Conservation (phyloP, 2,888 invertebrate genomes). For the Cheilosia impressa region DNA sequence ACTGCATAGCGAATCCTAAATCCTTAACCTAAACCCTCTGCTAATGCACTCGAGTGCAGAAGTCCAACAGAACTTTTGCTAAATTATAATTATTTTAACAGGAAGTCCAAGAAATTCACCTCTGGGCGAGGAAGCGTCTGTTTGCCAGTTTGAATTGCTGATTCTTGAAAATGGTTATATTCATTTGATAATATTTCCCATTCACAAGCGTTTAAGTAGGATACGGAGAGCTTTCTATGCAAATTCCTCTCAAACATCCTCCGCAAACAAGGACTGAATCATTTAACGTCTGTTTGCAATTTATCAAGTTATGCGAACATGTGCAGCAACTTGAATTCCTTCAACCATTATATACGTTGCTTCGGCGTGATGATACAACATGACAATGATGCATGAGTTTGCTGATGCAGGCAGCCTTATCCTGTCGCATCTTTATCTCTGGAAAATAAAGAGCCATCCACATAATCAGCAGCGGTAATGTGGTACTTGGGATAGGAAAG, state of each 20-base stretch:
- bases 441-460: background rate
- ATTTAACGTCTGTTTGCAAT: constrained; percentile 41
- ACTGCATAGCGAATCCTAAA: too few species aligned
- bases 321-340: constrained; percentile 13
- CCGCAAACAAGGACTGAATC: background rate
- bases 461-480: background rate
- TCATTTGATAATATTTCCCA: constrained; percentile 8
- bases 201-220: background rate
- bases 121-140: background rate
- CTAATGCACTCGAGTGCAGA: too few species aligned
- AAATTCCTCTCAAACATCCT: background rate
- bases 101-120: too few species aligned
- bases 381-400: constrained; percentile 69
- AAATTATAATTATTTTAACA: background rate
- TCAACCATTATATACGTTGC: background rate
- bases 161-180: constrained; percentile 2
- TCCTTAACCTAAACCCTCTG: too few species aligned
- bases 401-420: constrained; percentile 22
- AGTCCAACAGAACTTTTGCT: too few species aligned
- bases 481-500: background rate
- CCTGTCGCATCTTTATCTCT: constrained; percentile 12
- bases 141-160: background rate
- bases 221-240: constrained; percentile 4
- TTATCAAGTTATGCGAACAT: constrained; percentile 49
- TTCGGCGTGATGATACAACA: constrained; percentile 41